Evolutionary conservation across 2,797 vertebrate species (phyloP).

Genomic region (Rhinoraja longicauda): DNA sequence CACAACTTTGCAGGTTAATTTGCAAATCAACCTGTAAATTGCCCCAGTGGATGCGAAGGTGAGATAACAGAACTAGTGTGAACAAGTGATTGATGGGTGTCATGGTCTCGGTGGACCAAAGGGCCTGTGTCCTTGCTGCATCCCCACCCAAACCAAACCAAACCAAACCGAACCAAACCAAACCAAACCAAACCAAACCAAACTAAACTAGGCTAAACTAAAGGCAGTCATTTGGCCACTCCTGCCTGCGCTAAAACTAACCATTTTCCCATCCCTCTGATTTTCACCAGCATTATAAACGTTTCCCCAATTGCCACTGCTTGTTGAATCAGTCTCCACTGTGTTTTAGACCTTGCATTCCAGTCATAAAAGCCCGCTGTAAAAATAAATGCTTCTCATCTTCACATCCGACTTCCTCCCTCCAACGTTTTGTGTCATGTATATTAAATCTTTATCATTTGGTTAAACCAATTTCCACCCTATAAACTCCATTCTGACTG

Average conservation of each 20-base stretch:
- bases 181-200: too few species aligned
- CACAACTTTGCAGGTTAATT: too few species aligned
- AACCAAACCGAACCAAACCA: too few species aligned
- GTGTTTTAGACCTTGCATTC: neutral
- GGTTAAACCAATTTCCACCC: neutral
- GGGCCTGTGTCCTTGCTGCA: too few species aligned
- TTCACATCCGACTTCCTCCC: neutral
- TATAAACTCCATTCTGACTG: neutral
- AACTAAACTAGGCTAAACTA: too few species aligned
- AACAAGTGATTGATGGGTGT: too few species aligned
- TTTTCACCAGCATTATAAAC: neutral
- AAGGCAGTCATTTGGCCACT: neutral
- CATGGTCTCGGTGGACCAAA: too few species aligned
- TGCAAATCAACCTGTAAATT: too few species aligned
- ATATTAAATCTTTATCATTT: neutral
- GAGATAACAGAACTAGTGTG: too few species aligned
- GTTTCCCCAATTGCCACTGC: neutral
- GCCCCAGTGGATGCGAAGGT: too few species aligned
- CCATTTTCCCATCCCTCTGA: neutral
- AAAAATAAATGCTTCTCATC: neutral
- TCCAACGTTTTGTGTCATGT: neutral
- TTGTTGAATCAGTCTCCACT: neutral
- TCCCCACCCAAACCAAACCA: too few species aligned
- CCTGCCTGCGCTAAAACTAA: neutral
- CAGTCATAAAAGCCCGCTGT: neutral